Evolutionary conservation across 2,888 invertebrate species (phyloP).

Genomic region (Aporophyla lueneburgensis): DNA sequence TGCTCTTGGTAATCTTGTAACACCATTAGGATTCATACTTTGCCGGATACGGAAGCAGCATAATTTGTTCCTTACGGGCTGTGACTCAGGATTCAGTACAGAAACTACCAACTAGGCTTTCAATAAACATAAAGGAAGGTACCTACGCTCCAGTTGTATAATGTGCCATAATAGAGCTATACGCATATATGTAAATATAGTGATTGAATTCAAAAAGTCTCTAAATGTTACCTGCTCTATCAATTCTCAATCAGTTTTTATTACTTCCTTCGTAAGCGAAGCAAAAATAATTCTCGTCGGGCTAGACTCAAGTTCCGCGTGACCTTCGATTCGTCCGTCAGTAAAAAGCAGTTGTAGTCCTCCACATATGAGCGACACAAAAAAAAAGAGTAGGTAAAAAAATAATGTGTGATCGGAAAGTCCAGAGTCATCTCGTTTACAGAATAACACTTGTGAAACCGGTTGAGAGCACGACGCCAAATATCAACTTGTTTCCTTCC

Average conservation of each 20-base stretch:
- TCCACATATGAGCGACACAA: conserved; percentile 70
- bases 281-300: conserved; percentile 76
- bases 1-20: background rate
- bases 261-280: conserved; percentile 81
- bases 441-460: conserved; percentile 90
- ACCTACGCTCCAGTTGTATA: conserved; percentile 46
- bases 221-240: conserved; percentile 74
- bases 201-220: conserved; percentile 51
- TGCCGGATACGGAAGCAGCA: conserved; percentile 31
- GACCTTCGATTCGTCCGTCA: conserved; percentile 84
- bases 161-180: conserved; percentile 44
- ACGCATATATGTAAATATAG: conserved; percentile 40
- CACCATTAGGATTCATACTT: background rate
- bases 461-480: conserved; percentile 83
- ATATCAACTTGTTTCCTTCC: conserved; percentile 90
- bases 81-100: conserved; percentile 18
- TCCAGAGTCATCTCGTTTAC: conserved; percentile 88
- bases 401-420: conserved; percentile 86
- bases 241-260: conserved; percentile 76
- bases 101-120: conserved; percentile 6
- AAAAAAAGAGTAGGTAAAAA: conserved; percentile 71
- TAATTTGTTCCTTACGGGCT: conserved; percentile 15
- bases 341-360: conserved; percentile 82
- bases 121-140: conserved; percentile 47
- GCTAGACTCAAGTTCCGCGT: conserved; percentile 83